phyloP scores from a whole-genome alignment of 2,888 invertebrate genomes.

The Dromius quadrimaculatus region DNA sequence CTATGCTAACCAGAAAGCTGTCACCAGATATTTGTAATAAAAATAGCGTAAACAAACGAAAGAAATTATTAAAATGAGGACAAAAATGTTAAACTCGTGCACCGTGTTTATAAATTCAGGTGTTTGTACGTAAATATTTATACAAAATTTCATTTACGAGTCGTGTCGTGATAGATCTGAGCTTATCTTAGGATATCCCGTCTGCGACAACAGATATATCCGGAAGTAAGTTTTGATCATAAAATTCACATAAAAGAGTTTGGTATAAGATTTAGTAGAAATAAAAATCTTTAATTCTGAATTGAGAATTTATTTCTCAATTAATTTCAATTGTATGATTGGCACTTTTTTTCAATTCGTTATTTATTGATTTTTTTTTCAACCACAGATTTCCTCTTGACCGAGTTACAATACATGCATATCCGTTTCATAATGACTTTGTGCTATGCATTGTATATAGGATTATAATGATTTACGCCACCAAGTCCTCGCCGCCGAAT shows the following conservation, averaged over 20 bases:
- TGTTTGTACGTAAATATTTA: slow-evolving; percentile 36
- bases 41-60: slow-evolving; percentile 12
- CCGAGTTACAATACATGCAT: neutral
- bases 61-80: too few species aligned
- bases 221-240: slow-evolving; percentile 44
- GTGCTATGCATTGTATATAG: neutral
- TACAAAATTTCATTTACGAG: slow-evolving; percentile 30
- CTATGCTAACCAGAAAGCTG: slow-evolving; percentile 23
- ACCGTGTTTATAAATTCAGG: slow-evolving; percentile 41
- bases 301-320: too few species aligned
- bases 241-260: neutral
- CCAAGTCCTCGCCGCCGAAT: neutral
- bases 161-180: slow-evolving; percentile 29
- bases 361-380: neutral
- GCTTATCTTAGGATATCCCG: slow-evolving; percentile 48
- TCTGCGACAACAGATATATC: slow-evolving; percentile 41
- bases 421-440: neutral
- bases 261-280: too few species aligned
- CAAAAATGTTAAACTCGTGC: neutral
- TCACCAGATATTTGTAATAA: slow-evolving; percentile 26
- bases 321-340: slow-evolving; percentile 7
- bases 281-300: too few species aligned
- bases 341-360: neutral
- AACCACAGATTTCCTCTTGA: neutral
- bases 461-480: neutral